Evolutionary conservation across 53 echinoderm and acorn worm genomes (phyloP).

Genomic region (Pentamera pediparva): DNA sequence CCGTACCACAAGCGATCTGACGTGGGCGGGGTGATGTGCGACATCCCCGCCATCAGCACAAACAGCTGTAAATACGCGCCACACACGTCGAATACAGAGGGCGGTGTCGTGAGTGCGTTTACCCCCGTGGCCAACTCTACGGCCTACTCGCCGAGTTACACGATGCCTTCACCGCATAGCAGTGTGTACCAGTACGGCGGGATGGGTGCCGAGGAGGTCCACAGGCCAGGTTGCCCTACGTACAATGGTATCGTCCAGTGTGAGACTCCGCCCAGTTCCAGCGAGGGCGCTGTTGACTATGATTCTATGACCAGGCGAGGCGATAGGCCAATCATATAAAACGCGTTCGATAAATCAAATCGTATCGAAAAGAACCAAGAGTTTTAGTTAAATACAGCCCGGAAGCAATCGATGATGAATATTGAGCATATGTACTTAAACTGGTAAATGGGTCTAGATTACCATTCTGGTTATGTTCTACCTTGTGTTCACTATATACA

Average conservation of each 20-base stretch:
- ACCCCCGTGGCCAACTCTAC: constrained; percentile 28
- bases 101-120: constrained; percentile 26
- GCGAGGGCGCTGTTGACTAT: constrained; percentile 6
- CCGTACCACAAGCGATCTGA: constrained; percentile 21
- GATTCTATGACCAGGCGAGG: not conserved
- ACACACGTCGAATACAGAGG: not conserved
- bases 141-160: constrained; percentile 15
- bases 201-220: too few species aligned
- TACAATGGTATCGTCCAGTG: constrained; percentile 23
- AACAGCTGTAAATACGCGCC: constrained; percentile 29
- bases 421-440: too few species aligned
- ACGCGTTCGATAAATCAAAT: too few species aligned
- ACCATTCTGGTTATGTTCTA: too few species aligned
- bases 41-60: not conserved
- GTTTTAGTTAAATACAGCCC: too few species aligned
- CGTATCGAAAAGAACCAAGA: too few species aligned
- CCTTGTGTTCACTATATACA: too few species aligned
- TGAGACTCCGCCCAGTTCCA: constrained; percentile 38
- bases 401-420: too few species aligned
- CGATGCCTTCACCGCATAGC: constrained; percentile 16
- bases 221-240: not conserved
- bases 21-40: not conserved
- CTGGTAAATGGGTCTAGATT: too few species aligned
- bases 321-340: too few species aligned
- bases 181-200: not conserved